phyloP scores from a whole-genome alignment of 2,113 vertebrate species.

The Pachycephala philippinensis region DNA sequence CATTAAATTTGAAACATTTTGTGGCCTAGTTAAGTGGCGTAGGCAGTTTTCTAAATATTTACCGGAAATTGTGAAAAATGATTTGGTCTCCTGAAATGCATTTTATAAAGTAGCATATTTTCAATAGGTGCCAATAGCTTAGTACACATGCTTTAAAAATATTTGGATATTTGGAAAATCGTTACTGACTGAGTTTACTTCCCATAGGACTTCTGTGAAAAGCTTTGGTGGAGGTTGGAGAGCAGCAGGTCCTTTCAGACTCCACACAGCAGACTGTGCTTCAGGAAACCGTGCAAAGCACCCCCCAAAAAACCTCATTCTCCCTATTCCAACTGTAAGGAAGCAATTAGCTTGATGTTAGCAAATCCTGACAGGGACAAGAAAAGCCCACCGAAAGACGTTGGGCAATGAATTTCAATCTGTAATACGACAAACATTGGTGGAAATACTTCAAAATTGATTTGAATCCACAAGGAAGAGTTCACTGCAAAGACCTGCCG shows the following conservation, averaged over 20 bases:
- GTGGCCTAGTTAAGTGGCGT: background rate
- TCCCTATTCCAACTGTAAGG: background rate
- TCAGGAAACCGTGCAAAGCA: background rate
- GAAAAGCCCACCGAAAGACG: background rate
- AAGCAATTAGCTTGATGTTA: background rate
- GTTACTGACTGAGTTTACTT: background rate
- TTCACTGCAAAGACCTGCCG: background rate
- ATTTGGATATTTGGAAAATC: background rate
- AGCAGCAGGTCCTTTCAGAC: background rate
- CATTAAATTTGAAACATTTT: background rate
- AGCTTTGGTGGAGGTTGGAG: background rate
- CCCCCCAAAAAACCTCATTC: background rate
- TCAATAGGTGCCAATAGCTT: background rate
- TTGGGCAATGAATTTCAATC: background rate
- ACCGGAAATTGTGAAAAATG: background rate
- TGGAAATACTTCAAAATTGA: background rate
- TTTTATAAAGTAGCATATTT: background rate
- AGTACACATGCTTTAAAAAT: background rate
- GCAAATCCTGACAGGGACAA: background rate
- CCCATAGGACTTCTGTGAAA: background rate
- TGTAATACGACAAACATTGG: background rate
- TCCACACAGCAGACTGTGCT: background rate
- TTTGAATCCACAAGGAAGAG: background rate
- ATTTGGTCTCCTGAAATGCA: background rate
- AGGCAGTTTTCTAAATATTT: background rate